A percentile compares a stretch with the other conserved stretches of the same genome.
phyloP scores from a whole-genome alignment of 2,113 vertebrate species.

The Rhea americana region DNA sequence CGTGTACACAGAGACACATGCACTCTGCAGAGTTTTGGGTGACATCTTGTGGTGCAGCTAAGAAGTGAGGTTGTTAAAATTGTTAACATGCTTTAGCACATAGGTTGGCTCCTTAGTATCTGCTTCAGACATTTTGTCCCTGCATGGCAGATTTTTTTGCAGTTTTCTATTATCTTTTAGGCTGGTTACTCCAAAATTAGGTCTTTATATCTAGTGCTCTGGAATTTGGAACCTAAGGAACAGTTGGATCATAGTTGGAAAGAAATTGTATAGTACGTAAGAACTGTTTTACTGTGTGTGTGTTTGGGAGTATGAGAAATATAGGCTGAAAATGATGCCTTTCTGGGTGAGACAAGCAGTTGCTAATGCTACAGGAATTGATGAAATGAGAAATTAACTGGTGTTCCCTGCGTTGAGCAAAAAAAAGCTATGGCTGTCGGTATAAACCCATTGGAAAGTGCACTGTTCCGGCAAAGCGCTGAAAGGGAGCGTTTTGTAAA shows the following conservation, averaged over 20 bases:
- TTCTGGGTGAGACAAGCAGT: neutral
- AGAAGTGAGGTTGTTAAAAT: neutral
- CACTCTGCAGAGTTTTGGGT: neutral
- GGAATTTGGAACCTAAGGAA: neutral
- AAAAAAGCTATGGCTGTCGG: neutral
- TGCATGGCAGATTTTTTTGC: neutral
- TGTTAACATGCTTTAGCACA: neutral
- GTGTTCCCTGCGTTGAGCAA: neutral
- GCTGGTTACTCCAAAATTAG: neutral
- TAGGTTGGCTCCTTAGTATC: neutral
- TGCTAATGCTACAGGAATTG: neutral
- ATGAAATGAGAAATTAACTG: neutral
- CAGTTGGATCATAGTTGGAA: neutral
- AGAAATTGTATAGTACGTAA: neutral
- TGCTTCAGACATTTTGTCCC: neutral
- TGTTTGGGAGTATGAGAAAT: neutral
- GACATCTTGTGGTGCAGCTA: conserved; percentile 36
- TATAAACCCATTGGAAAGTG: neutral
- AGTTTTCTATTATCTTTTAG: neutral
- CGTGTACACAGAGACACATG: neutral
- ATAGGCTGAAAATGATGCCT: neutral
- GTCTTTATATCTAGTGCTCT: neutral
- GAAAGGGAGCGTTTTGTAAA: neutral
- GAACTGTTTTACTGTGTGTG: neutral
- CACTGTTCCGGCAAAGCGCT: neutral